Evolutionary conservation across 1,140 invertebrate species (phyloP), one percentile per base, ranked within the genome.

Genomic region (Colletes latitarsis): DNA sequence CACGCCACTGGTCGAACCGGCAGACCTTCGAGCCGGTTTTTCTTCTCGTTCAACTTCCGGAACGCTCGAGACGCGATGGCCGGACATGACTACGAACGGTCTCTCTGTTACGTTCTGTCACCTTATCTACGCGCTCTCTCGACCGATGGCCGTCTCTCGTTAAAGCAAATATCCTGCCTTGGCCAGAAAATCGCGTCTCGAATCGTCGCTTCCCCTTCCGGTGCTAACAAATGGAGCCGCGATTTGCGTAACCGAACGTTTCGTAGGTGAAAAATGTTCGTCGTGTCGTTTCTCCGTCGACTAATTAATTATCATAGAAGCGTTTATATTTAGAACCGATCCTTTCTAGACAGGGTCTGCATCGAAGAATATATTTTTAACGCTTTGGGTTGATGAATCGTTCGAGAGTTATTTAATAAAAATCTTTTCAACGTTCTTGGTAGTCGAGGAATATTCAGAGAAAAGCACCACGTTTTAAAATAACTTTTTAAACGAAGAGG

Each of bases 91-190:
- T 86, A 69, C 57, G 74, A 52, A 21, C 57, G 46, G 62, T 72
- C 69, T 71, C 83, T 73, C 73, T 46, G 43, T 6, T 8, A 46
- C 43, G 43, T 46, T 46, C 43, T 3, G 1, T 46, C 43, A 6
- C 43, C 1, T 46, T 46, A 9, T 46, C 43, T 30, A 46, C 43
- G 43, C 43, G 30, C 30, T 30, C 43, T 8, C 43, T 8, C 43
- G 43, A 46, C 55, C 43, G 43, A n/a, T 19, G 57, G 43, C 57
- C 69, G 57, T 60, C 63, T 53, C 69, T 77, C 81, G 79, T 91
- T 89, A 89, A 90, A 92, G 87, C 92, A 91, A 87, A 91, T 89
- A 90, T 92, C 91, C 91, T 91, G 88, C 21, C 21, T 3, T 39
- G 79, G 75, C 62, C 73, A 57, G 73, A 86, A 87, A 86, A 84